These are phyloP conservation scores for Pseudomyrmex pallidus DNA, from an alignment of 1,140 invertebrate genomes.

Conservation along the genomic window DNA sequence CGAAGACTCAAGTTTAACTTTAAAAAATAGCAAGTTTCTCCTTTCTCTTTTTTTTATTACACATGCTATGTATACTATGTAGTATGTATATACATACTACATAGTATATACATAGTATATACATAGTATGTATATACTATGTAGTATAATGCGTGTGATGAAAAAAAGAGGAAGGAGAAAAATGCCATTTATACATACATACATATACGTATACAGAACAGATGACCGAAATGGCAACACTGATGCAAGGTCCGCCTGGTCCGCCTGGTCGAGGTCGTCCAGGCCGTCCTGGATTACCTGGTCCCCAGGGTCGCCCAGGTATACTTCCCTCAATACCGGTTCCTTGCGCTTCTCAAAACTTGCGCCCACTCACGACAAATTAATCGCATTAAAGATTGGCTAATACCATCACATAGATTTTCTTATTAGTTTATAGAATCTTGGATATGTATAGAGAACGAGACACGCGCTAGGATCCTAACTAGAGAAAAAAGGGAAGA, in stretches of 20 bases:
- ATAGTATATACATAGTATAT: no score
- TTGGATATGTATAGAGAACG: conserved; percentile 9
- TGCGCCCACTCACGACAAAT: conserved; percentile 13
- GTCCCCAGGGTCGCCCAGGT: conserved; percentile 88
- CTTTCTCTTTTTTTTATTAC: no score
- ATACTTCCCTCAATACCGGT: conserved; percentile 64
- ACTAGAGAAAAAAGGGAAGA: background rate
- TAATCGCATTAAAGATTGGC: conserved; percentile 27
- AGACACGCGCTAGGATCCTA: conserved; percentile 13
- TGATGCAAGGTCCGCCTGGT: conserved; percentile 87
- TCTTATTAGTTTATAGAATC: conserved; percentile 44
- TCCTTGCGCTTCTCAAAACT: background rate
- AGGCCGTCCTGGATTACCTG: conserved; percentile 87
- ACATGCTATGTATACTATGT: no score
- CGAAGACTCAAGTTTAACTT: no score
- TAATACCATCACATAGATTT: background rate
- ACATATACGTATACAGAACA: conserved; percentile 85
- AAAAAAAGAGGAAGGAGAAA: no score
- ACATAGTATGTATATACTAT: no score
- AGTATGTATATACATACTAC: no score
- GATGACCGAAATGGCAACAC: conserved; percentile 87
- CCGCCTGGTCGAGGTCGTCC: conserved; percentile 87
- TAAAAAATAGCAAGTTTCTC: no score
- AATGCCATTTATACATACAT: no score
- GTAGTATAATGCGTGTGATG: no score